Base-by-base conservation (phyloP, 2,888 invertebrate species). In the Heliconius ethilla region DNA sequence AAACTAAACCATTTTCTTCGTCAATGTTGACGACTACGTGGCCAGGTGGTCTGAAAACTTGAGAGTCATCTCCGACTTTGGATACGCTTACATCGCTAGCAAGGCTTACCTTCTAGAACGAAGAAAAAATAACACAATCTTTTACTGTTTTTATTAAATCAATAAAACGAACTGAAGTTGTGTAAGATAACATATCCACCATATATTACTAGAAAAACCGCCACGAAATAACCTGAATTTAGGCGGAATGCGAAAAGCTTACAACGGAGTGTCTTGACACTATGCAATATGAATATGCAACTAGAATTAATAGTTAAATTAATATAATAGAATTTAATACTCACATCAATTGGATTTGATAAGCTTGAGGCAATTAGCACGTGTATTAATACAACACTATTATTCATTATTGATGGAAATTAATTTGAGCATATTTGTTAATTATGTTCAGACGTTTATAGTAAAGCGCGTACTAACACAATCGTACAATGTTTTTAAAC, bases 391-490 rank as follows among this genome's bases (percentile, higher is more conserved):
- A 80, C 10, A 59, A 76, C 59, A 6, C 40, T 78, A 9, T 74
- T 70, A 70, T 76, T 80, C 80, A 80, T 80, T 72, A 74, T 80
- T 62, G 25, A 59, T 37, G n/a, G 22, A 45, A 25, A 70, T 59
- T 65, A 78, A 33, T 55, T 59, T 70, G 15, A 73, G 13, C 75
- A 79, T 75, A 67, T 63, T 77, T 51, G 5, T 66, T 33, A 11
- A 51, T 65, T 74, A 40, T 18, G 63, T 27, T 27, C 6, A 40
- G 45, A 27, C 40, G 63, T 74, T 74, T 74, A 74, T 63, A 74
- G 45, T 27, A 27, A 62, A 45, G 37, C 27, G 37, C 5, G 18
- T 63, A 63, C 37, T 27, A 74, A 27, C 62, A 63, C 40, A 40
- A 62, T 45, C 27, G 15, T 62, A 74, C 25, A 74, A 15, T 45